These are phyloP conservation scores for Leucoraja erinaceus DNA, from an alignment of 2,113 vertebrate species.

Conservation along the genomic window DNA sequence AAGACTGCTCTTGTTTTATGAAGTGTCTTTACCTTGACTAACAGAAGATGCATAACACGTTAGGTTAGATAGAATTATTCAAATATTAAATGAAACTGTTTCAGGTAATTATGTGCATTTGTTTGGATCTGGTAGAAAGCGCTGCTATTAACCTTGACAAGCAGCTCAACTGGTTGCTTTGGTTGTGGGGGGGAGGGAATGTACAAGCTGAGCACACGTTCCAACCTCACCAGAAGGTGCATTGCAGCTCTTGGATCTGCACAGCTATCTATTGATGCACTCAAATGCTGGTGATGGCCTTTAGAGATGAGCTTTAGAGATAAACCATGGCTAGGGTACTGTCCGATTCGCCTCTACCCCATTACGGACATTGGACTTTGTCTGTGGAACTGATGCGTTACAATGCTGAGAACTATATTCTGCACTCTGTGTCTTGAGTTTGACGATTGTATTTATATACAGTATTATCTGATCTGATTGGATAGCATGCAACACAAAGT, in stretches of 20 bases:
- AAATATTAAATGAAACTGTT: constrained; percentile 5
- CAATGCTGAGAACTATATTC: no score
- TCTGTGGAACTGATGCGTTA: no score
- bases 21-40: not conserved
- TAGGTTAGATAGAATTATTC: not conserved
- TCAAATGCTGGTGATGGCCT: not conserved
- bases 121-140: constrained; percentile 7
- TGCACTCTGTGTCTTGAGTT: no score
- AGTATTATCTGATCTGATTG: no score
- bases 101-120: not conserved
- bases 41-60: not conserved
- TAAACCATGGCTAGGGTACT: no score
- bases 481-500: no score
- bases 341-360: no score
- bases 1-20: not conserved
- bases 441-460: no score
- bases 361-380: no score
- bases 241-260: not conserved
- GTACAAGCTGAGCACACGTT: not conserved
- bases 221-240: not conserved
- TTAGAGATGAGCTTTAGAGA: not conserved
- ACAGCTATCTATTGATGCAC: no score
- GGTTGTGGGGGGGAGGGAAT: not conserved
- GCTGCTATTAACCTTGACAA: constrained; percentile 24
- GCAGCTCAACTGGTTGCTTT: not conserved